Percentiles rank a stretch among this genome's conserved stretches.
Conservation (phyloP, 2,113 vertebrate genomes). For the Morphnarchus princeps region DNA sequence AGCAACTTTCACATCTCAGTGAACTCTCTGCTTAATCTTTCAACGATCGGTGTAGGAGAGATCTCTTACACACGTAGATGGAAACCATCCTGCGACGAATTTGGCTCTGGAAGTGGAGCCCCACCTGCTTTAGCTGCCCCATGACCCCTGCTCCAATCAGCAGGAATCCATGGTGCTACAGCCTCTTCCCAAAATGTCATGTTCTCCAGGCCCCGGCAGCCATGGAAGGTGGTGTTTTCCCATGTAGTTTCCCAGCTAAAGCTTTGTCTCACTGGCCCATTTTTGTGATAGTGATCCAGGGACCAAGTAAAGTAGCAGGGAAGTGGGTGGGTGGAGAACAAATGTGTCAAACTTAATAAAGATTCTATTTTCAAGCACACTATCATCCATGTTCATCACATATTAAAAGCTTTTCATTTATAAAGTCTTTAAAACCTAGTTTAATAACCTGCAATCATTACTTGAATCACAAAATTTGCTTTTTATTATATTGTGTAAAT, state of each 20-base stretch:
- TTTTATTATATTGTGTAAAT: conserved; percentile 48
- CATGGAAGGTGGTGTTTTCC: neutral
- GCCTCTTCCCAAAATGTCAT: neutral
- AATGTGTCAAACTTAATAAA: conserved; percentile 33
- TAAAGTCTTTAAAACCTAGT: conserved; percentile 40
- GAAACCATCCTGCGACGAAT: neutral
- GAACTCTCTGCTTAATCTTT: neutral
- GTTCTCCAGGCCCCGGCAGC: neutral
- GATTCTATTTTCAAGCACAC: conserved; percentile 14
- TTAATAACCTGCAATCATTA: conserved; percentile 58
- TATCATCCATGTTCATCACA: conserved; percentile 39
- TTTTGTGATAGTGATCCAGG: neutral
- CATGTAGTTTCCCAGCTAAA: neutral
- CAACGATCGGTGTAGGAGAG: fast-evolving
- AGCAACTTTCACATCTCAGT: neutral
- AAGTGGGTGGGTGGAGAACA: neutral
- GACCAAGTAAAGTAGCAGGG: neutral
- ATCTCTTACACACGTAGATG: fast-evolving
- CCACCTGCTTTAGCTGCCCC: neutral
- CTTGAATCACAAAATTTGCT: conserved; percentile 46
- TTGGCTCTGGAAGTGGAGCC: neutral
- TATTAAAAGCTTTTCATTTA: conserved; percentile 60
- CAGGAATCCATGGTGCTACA: neutral
- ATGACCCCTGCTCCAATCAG: fast-evolving
- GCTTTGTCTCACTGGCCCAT: neutral